Evolutionary conservation across 1,140 invertebrate genomes (phyloP).

Genomic region (Halictus rubicundus): DNA sequence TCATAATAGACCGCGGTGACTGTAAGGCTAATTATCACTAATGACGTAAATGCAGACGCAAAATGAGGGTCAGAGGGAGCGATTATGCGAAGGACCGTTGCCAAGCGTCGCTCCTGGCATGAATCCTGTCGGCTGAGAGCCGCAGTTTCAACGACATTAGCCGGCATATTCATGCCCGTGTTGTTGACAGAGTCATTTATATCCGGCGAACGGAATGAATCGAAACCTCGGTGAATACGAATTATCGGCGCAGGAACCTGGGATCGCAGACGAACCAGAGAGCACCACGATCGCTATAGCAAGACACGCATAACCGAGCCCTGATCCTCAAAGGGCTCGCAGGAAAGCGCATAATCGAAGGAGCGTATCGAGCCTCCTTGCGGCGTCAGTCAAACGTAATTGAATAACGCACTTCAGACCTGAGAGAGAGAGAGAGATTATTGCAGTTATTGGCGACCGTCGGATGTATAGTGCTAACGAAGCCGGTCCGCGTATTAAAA

Average conservation of each 20-base stretch:
- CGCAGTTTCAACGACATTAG: not conserved
- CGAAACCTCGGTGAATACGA: not conserved
- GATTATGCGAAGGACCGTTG: not conserved
- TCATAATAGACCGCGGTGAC: not conserved
- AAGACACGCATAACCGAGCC: too few relatives aligned
- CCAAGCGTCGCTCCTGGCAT: not conserved
- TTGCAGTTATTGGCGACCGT: not conserved
- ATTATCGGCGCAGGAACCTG: constrained; percentile 1
- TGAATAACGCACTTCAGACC: not conserved
- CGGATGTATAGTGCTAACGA: not conserved
- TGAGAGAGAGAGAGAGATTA: not conserved
- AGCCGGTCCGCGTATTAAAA: not conserved
- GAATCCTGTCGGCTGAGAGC: not conserved
- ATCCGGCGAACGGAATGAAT: not conserved
- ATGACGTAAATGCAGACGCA: not conserved
- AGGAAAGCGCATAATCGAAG: too few relatives aligned
- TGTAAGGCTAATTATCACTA: not conserved
- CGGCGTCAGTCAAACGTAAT: too few relatives aligned
- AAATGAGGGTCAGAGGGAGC: not conserved
- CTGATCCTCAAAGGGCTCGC: too few relatives aligned
- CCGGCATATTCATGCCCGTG: not conserved
- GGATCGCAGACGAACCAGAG: not conserved
- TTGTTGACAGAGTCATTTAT: constrained; percentile 11
- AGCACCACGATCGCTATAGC: constrained; percentile 3
- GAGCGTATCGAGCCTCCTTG: too few relatives aligned